Conservation (phyloP, 2,113 vertebrate species). For the Vidua macroura region DNA sequence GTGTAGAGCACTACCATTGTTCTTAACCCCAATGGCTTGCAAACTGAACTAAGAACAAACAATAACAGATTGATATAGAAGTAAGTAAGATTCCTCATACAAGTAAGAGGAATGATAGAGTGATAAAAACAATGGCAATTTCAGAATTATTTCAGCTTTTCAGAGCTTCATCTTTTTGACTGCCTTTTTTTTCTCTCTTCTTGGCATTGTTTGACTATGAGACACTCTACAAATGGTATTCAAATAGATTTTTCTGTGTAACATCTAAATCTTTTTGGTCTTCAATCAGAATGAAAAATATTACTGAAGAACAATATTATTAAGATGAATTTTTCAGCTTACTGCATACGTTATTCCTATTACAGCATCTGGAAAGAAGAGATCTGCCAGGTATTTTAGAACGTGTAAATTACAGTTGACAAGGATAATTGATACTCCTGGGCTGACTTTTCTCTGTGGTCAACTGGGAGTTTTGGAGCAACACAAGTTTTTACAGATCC, state of each 20-base stretch:
- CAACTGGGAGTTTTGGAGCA: neutral
- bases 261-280: neutral
- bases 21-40: neutral
- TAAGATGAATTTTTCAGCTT: neutral
- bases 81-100: neutral
- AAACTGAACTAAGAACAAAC: neutral
- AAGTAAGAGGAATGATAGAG: neutral
- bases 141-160: neutral
- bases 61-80: neutral
- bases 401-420: constrained; percentile 50
- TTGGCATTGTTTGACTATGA: neutral
- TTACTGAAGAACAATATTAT: neutral
- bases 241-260: neutral
- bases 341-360: neutral
- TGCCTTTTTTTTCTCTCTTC: neutral
- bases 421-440: constrained; percentile 34
- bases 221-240: neutral
- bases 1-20: neutral
- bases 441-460: neutral
- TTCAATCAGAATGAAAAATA: constrained; percentile 7
- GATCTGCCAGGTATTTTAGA: constrained; percentile 10
- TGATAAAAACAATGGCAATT: neutral
- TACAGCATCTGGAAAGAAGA: neutral
- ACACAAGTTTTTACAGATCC: neutral
- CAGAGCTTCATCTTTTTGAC: neutral